These are phyloP conservation scores for Thaumetopoea pityocampa DNA, from an alignment of 1,140 invertebrate species.

Conservation along the genomic window DNA sequence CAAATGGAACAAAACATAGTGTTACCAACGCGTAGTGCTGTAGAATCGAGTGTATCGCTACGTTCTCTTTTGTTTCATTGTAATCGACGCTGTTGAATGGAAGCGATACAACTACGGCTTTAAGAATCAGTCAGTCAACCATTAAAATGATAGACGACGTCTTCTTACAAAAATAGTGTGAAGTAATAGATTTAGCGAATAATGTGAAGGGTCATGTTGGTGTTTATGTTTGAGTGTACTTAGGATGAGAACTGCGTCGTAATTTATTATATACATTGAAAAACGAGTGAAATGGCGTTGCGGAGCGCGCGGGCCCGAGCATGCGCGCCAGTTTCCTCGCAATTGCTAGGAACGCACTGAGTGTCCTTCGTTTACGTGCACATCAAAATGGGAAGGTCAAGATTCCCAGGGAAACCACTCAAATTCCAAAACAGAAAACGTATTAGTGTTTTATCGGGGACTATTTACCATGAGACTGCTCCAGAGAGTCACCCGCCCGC, in stretches of 20 bases:
- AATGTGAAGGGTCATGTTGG: constrained; percentile 64
- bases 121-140: constrained; percentile 69
- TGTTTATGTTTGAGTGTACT: constrained; percentile 61
- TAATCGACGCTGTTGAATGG: constrained; percentile 66
- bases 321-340: constrained; percentile 74
- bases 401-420: constrained; percentile 90
- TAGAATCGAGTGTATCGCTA: constrained; percentile 51
- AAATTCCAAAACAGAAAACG: constrained; percentile 89
- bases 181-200: constrained; percentile 64
- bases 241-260: constrained; percentile 73
- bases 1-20: constrained; percentile 65
- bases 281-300: constrained; percentile 75
- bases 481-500: constrained; percentile 60
- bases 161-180: constrained; percentile 66
- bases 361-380: constrained; percentile 70
- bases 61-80: constrained; percentile 73
- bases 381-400: constrained; percentile 78
- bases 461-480: constrained; percentile 69
- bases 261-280: constrained; percentile 75
- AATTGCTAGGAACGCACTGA: constrained; percentile 70
- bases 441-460: constrained; percentile 82
- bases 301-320: constrained; percentile 73
- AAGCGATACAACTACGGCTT: constrained; percentile 63
- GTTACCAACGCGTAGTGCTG: constrained; percentile 48
- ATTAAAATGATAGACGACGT: constrained; percentile 74